Base-by-base conservation (phyloP, 2,888 invertebrate species). In the Calameuta pallipes region DNA sequence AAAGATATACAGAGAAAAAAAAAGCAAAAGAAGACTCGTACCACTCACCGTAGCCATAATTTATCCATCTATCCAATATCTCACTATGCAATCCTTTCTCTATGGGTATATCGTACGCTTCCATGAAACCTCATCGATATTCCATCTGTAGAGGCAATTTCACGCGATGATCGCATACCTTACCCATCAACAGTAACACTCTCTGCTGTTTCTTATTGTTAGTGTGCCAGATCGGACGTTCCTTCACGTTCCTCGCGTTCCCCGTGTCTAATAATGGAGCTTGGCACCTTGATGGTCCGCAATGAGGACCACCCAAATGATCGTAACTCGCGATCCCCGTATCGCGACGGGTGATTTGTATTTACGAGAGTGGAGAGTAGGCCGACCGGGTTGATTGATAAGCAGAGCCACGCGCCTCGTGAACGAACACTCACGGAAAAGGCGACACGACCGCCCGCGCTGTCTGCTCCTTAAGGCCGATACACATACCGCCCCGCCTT, bases 321-420 rank as follows among this genome's bases (percentile, higher is more conserved):
- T 70, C 70, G 75, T 79, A 83, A 84, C 84, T 68, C 70, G 75
- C 80, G 33, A 56, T 79, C 33, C 69, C 77, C 79, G 76, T 80
- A 78, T 75, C 75, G 73, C 79, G 69, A 68, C 70, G 76, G 76
- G 84, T 84, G 84, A 88, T 88, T 88, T 83, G 87, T 85, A 89
- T 88, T 41, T 41, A 41, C 41, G 15, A 41, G 41, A 41, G 41
- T 15, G 15, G 13, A 41, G 41, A 82, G 82, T 85, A 80, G 86
- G 84, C 83, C 86, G 90, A 87, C 85, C 80, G 82, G 80, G 80
- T 83, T 88, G 87, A 90, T 90, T 89, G 90, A 90, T 90, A 90
- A 89, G 84, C 87, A 85, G 81, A 82, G 89, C 88, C 90, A 90
- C 89, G 89, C 88, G 87, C 85, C 87, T 79, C 78, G 77, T 82